Evolutionary conservation across 2,888 invertebrate genomes (phyloP).

Genomic region (Synanthedon andrenaeformis): DNA sequence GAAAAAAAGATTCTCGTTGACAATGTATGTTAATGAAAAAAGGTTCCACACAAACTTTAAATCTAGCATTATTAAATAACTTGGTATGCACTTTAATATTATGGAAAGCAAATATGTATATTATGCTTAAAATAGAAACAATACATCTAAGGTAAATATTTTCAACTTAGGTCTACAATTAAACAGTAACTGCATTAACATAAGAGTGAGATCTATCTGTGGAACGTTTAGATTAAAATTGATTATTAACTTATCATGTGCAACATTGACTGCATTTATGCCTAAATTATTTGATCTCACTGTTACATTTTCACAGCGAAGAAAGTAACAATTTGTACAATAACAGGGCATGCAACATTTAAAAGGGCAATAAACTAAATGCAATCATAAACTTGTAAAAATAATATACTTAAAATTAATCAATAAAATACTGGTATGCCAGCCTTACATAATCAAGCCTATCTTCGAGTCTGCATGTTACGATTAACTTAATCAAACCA

Average conservation of each 20-base stretch:
- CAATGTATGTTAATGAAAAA: background rate
- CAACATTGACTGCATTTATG: no score
- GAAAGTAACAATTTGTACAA: conserved; percentile 16
- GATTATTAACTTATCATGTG: no score
- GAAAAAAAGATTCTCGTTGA: background rate
- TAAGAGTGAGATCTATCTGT: conserved; percentile 50
- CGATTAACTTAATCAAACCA: no score
- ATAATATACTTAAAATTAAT: conserved; percentile 1
- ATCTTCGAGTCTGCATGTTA: no score
- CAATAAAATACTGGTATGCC: no score
- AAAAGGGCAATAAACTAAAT: conserved; percentile 27
- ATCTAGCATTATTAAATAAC: background rate
- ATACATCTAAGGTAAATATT: conserved; percentile 6
- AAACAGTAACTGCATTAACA: conserved; percentile 36
- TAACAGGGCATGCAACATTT: conserved; percentile 14
- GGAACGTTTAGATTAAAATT: conserved; percentile 20
- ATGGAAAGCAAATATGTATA: background rate
- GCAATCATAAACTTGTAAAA: conserved; percentile 14
- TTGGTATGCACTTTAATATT: background rate
- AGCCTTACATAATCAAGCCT: no score
- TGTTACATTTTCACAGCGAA: conserved; percentile 42
- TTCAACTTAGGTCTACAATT: conserved; percentile 14
- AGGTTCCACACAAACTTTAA: background rate
- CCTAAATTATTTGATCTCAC: conserved; percentile 43
- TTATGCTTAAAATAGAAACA: background rate